These are phyloP conservation scores for Phortica magna DNA, from an alignment of 2,888 invertebrate species.

Conservation along the genomic window DNA sequence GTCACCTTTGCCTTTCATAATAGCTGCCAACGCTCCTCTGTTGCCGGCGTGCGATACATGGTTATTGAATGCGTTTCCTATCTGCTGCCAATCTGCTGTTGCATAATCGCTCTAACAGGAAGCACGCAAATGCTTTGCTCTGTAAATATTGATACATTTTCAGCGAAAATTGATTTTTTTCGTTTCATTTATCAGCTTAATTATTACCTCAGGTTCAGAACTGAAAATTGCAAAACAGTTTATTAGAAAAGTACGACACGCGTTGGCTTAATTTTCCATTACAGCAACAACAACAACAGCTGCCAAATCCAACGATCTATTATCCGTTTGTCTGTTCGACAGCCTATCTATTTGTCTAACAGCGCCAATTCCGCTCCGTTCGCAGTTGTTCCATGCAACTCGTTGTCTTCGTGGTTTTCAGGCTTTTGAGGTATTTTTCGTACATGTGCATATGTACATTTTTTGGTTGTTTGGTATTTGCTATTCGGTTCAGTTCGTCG, in stretches of 20 bases:
- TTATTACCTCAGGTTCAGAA: neutral
- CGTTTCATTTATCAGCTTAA: neutral
- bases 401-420: slow-evolving; percentile 35
- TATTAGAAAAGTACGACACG: neutral
- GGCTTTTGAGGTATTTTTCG: slow-evolving; percentile 40
- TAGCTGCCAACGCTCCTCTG: slow-evolving; percentile 38
- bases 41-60: neutral
- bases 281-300: slow-evolving; percentile 2
- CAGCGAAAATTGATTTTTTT: neutral
- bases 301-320: neutral
- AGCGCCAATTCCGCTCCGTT: slow-evolving; percentile 22
- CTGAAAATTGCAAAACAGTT: neutral
- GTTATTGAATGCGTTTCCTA: neutral
- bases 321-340: neutral
- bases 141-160: neutral
- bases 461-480: slow-evolving; percentile 38
- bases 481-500: slow-evolving; percentile 24
- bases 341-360: neutral
- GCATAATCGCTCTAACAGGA: slow-evolving; percentile 57
- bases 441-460: slow-evolving; percentile 40
- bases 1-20: slow-evolving; percentile 64
- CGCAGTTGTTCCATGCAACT: slow-evolving; percentile 26
- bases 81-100: slow-evolving; percentile 42
- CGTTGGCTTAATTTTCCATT: slow-evolving; percentile 2
- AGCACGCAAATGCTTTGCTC: neutral